A percentile compares a stretch with the other conserved stretches of the same genome.
These are phyloP conservation scores for Griposia aprilina DNA, from an alignment of 2,888 invertebrate species.

Conservation along the genomic window DNA sequence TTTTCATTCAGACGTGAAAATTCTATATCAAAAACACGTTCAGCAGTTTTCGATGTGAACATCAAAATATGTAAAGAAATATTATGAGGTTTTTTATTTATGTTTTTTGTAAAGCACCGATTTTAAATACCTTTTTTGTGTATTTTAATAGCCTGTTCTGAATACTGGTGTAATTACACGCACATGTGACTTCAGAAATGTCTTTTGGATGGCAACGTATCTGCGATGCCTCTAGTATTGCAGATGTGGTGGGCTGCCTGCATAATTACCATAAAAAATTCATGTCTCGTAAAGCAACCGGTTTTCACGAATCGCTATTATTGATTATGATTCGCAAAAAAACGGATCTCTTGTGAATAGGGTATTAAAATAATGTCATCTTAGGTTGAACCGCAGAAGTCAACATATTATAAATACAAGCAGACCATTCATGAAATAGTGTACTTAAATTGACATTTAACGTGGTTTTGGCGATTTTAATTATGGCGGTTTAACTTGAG, in stretches of 20 bases:
- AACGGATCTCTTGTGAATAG: not conserved
- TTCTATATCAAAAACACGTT: not conserved
- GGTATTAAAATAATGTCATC: not conserved
- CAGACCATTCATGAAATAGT: not conserved
- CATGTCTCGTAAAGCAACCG: not conserved
- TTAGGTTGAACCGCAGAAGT: not conserved
- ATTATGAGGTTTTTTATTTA: not conserved
- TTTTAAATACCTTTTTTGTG: not conserved
- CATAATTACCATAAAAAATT: not conserved
- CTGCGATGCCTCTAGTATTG: no score
- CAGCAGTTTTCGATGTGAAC: not conserved
- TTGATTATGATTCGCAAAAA: not conserved
- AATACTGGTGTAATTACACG: no score
- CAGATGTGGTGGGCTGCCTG: not conserved
- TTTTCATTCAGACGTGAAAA: not conserved
- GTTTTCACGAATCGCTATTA: not conserved
- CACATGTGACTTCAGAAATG: no score
- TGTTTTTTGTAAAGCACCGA: not conserved
- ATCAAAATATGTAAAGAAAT: not conserved
- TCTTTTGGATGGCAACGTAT: no score
- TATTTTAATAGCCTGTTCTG: not conserved
- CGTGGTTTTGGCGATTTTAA: no score
- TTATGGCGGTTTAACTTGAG: not conserved
- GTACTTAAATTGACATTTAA: constrained; percentile 9
- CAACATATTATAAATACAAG: not conserved